phyloP scores from a whole-genome alignment of 2,797 vertebrate species.

The Eupleurogrammus muticus region DNA sequence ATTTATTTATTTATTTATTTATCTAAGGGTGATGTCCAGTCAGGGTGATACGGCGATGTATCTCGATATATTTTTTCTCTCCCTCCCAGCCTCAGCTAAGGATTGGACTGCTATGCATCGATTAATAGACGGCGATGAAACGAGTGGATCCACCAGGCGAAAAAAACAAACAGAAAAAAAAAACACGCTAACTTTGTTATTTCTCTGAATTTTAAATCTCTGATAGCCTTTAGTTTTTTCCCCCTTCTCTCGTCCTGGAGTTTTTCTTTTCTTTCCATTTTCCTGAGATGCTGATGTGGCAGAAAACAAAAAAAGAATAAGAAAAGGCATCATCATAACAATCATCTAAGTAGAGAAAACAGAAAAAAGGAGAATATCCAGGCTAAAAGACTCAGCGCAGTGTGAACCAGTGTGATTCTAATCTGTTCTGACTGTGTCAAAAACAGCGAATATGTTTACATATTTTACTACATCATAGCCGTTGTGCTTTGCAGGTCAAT shows the following conservation, averaged over 20 bases:
- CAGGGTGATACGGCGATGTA: conserved; percentile 56
- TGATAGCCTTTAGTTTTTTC: conserved; percentile 32
- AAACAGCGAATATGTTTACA: conserved; percentile 85
- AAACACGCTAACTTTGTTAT: conserved; percentile 35
- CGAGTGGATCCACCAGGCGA: conserved; percentile 56
- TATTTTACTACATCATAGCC: conserved; percentile 82
- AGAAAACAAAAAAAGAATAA: too few species aligned
- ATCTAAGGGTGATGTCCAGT: conserved; percentile 48
- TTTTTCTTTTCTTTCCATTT: conserved; percentile 37
- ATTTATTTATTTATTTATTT: conserved; percentile 52
- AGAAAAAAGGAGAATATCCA: conserved; percentile 41
- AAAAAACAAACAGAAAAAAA: conserved; percentile 7
- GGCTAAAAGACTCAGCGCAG: conserved; percentile 58
- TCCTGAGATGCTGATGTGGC: conserved; percentile 54
- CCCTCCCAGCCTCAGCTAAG: conserved; percentile 48
- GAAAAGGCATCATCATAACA: conserved; percentile 51
- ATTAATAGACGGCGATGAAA: conserved; percentile 56
- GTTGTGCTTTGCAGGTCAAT: conserved; percentile 83
- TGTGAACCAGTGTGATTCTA: conserved; percentile 73
- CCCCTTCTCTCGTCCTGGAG: conserved; percentile 11
- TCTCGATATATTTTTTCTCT: conserved; percentile 47
- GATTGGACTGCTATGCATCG: conserved; percentile 63
- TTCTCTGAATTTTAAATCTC: conserved; percentile 52
- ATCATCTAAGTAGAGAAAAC: too few species aligned
- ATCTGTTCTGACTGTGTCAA: conserved; percentile 83